Conservation (phyloP, 2,797 vertebrate genomes). For the Semaprochilodus insignis region DNA sequence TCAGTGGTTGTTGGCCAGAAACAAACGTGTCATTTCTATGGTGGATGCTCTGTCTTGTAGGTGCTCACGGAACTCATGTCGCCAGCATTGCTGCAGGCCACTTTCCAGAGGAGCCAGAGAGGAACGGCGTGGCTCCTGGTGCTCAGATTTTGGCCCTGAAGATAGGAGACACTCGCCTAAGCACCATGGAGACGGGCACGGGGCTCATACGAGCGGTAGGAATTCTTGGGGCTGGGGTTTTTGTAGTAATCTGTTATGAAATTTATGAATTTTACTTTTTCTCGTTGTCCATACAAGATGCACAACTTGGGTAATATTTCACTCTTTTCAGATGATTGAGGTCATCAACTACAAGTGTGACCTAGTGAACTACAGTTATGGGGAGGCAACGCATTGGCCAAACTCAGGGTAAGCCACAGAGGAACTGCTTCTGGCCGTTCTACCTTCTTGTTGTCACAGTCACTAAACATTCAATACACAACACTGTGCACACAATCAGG, state of each 20-base stretch:
- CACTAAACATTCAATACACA: no score
- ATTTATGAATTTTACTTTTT: background rate
- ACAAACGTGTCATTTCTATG: background rate
- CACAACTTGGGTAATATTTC: constrained; percentile 16
- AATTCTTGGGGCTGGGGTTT: background rate
- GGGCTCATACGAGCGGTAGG: constrained; percentile 95
- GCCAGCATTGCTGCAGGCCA: constrained; percentile 96
- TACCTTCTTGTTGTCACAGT: no score
- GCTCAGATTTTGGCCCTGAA: constrained; percentile 96
- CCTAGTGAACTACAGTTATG: constrained; percentile 98
- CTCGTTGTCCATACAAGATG: background rate
- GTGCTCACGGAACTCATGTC: constrained; percentile 97
- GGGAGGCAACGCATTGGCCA: constrained; percentile 98
- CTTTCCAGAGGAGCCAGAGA: constrained; percentile 94
- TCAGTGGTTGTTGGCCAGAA: no score
- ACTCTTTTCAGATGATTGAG: constrained; percentile 91
- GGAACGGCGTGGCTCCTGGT: constrained; percentile 94
- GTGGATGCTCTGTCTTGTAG: constrained; percentile 67
- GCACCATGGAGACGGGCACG: constrained; percentile 99
- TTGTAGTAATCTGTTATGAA: background rate
- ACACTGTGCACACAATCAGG: no score
- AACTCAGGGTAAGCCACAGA: constrained; percentile 90
- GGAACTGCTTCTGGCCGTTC: background rate
- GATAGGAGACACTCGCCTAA: constrained; percentile 97
- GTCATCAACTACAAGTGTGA: constrained; percentile 98